Percentiles rank a stretch among this genome's conserved stretches.
phyloP scores from a whole-genome alignment of 1,140 invertebrate genomes.

The Penaeus vannamei region DNA sequence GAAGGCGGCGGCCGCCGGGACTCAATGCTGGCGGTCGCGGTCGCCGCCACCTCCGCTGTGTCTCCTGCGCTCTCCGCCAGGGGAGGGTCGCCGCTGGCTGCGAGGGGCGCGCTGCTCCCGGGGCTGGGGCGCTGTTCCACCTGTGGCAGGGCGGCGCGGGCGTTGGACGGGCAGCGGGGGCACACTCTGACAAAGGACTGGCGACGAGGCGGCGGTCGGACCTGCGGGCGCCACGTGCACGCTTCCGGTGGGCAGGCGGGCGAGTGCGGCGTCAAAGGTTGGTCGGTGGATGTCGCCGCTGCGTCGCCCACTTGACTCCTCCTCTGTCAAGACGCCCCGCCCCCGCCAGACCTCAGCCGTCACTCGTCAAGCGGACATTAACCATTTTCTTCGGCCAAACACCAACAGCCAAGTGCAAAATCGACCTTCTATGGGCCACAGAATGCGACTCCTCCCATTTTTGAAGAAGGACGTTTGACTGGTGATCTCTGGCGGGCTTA shows the following conservation, averaged over 20 bases:
- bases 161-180: neutral
- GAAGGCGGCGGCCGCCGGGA: conserved; percentile 49
- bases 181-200: neutral
- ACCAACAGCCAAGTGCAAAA: neutral
- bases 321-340: conserved; percentile 65
- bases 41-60: conserved; percentile 22
- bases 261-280: conserved; percentile 63
- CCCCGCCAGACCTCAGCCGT: conserved; percentile 54
- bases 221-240: conserved; percentile 33
- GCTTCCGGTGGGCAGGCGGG: conserved; percentile 31
- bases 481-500: conserved; percentile 66
- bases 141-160: too few relatives aligned
- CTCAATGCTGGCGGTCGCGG: conserved; percentile 63
- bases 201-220: neutral
- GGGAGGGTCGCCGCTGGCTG: neutral
- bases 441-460: conserved; percentile 55
- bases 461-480: conserved; percentile 63
- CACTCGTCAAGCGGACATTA: conserved; percentile 29
- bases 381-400: conserved; percentile 49
- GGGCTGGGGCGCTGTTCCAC: too few relatives aligned
- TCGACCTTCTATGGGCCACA: conserved; percentile 4
- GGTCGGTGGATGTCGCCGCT: conserved; percentile 60
- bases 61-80: neutral
- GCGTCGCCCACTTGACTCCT: conserved; percentile 66
- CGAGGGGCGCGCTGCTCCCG: conserved; percentile 9